These are phyloP conservation scores for Gallinago media DNA, from an alignment of 2,113 vertebrate species.

Conservation along the genomic window DNA sequence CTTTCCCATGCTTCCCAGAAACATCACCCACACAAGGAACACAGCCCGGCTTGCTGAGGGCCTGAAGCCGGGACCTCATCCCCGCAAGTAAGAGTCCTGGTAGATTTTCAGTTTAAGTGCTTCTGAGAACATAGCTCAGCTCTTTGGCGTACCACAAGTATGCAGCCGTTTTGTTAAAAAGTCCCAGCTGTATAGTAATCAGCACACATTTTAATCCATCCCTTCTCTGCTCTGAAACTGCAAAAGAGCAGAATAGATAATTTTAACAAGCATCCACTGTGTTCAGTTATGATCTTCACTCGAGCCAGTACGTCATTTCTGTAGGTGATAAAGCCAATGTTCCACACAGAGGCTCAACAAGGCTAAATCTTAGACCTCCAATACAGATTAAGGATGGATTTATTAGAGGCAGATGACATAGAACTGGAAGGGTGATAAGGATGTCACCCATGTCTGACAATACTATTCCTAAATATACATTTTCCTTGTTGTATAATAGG, in stretches of 20 bases:
- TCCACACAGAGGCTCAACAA: background rate
- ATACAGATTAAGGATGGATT: background rate
- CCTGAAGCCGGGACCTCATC: background rate
- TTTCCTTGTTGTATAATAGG: background rate
- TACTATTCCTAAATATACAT: background rate
- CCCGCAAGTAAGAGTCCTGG: background rate
- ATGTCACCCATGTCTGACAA: background rate
- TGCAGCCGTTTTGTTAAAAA: conserved; percentile 58
- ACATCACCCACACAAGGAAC: background rate
- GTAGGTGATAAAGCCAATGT: background rate
- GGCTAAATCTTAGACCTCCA: background rate
- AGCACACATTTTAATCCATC: conserved; percentile 44
- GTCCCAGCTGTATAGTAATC: conserved; percentile 61
- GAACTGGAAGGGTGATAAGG: background rate
- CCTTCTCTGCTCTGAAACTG: conserved; percentile 10
- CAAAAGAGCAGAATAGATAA: background rate
- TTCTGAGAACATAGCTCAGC: conserved; percentile 49
- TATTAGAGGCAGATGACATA: background rate
- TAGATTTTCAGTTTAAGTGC: conserved; percentile 18
- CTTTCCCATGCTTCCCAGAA: background rate
- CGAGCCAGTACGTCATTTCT: background rate
- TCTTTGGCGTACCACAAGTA: conserved; percentile 45
- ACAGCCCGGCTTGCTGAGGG: background rate
- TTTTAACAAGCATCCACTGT: background rate
- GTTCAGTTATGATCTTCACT: background rate